phyloP scores from a whole-genome alignment of 2,797 vertebrate species.

The Tachyglossus aculeatus region DNA sequence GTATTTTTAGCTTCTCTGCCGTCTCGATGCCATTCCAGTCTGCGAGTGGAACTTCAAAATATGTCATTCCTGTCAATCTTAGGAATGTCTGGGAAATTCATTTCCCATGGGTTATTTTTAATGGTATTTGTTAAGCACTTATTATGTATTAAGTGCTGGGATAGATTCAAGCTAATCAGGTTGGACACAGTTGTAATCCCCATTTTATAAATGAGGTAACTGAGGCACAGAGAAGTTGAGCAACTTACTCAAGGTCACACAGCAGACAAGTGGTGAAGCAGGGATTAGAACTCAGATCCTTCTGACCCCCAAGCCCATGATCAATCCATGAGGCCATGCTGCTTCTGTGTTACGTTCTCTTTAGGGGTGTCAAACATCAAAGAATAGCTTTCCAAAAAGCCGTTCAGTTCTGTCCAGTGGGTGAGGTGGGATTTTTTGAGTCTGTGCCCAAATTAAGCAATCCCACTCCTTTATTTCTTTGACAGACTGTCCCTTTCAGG shows the following conservation, averaged over 20 bases:
- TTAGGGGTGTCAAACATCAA: fast-evolving
- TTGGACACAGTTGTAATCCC: too few relatives aligned
- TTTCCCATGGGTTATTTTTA: fast-evolving
- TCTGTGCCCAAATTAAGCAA: neutral
- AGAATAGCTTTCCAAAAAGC: neutral
- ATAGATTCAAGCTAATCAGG: too few relatives aligned
- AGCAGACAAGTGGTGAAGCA: too few relatives aligned
- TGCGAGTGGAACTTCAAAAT: neutral
- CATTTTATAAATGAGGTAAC: too few relatives aligned
- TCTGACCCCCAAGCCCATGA: too few relatives aligned
- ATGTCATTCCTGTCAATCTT: neutral
- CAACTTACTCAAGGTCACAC: too few relatives aligned
- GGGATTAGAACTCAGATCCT: too few relatives aligned
- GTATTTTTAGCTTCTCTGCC: neutral
- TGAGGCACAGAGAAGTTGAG: too few relatives aligned
- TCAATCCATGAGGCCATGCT: too few relatives aligned
- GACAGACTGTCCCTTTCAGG: neutral
- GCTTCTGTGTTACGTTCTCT: too few relatives aligned
- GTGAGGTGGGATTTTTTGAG: neutral
- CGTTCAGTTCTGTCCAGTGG: fast-evolving
- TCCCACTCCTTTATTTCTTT: neutral
- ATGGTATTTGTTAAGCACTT: too few relatives aligned
- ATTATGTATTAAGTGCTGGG: too few relatives aligned
- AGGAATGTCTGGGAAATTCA: neutral
- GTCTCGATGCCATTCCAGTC: neutral